Evolutionary conservation across 2,113 vertebrate species (phyloP), one percentile per base, ranked within the genome.

Genomic region (Pelodiscus sinensis): DNA sequence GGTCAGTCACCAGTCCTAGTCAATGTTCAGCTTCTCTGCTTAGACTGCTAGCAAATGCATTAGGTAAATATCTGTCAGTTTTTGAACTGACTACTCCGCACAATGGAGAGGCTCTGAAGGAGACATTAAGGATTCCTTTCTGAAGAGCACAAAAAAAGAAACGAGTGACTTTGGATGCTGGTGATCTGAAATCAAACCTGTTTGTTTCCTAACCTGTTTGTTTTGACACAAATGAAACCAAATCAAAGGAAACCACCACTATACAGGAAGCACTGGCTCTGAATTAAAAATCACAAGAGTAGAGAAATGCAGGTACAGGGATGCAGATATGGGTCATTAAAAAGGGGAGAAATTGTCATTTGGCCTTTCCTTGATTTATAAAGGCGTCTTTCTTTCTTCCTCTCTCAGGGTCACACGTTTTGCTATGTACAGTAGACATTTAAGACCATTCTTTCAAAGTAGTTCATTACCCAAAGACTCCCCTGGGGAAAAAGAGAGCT

Each of bases 121-220:
- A 50, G 24, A 7, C 6, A 44, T n/a, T 27, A 90, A 44, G 50
- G 38, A 57, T 14, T 35, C 73, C 87, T n/a, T 68, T 93, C 80
- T 90, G 91, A 87, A 85, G 60, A 35, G 4, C 78, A 24, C 35
- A 82, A 94, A 86, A 85, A 73, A 86, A 85, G 73, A 90, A 86
- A 88, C 68, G 82, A 92, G 73, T 56, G 77, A 56, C 55, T 92
- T 79, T 94, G 88, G 85, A 92, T 93, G 50, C 44, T 62, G 82
- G 85, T 75, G 85, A 78, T 56, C 13, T 44, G 50, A 87, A 82
- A 82, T 22, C 68, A 19, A 87, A 92, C 58, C 82, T 82, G 52
- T 54, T 54, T 54, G 10, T 54, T 56, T 54, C 14, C 56, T 56
- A 31, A 29, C 55, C 81, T 22, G 51, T 71, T 88, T 82, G 75